Evolutionary conservation across 92 coral and sea anemone species (phyloP), one percentile per base, ranked within the genome.

Genomic region (Paragorgia papillata): DNA sequence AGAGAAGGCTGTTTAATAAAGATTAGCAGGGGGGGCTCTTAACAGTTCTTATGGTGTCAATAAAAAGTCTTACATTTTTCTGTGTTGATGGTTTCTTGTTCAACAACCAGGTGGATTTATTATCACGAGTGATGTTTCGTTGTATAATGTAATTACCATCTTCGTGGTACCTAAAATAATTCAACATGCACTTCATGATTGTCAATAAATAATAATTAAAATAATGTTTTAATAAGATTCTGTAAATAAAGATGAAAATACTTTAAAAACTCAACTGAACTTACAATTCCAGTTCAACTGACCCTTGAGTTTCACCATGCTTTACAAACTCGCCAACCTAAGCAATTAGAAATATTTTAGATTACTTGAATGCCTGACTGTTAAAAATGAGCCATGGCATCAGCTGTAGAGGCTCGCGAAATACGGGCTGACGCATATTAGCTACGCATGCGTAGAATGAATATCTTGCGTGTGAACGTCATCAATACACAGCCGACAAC

Each of bases 241-340:
- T n/a, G n/a, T n/a, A n/a, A n/a, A n/a, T n/a, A n/a, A n/a, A n/a
- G n/a, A n/a, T n/a, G n/a, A n/a, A n/a, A n/a, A n/a, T n/a, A n/a
- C n/a, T n/a, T n/a, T n/a, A n/a, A n/a, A n/a, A n/a, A n/a, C n/a
- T n/a, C n/a, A n/a, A n/a, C 27, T 44, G 17, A 35, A 88, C 99
- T 86, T 80, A 95, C 99, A 95, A 64, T 70, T 95, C 99, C 66
- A 95, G 66, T 81, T 95, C 99, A 26, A 83, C 61, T 67, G 92
- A 76, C 32, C 88, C 96, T 63, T 85, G 90, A 24, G 92, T 56
- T 24, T 86, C 88, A 19, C 99, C 99, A 85, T 95, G 99, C 73
- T 95, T 95, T 31, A 95, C 96, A 83, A 95, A 95, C 54, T 90
- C 99, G 30, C 99, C 92, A 58, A 90, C 97, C 97, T 90, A 46